Conservation (phyloP, 1,140 invertebrate species). For the Drosophila teissieri region DNA sequence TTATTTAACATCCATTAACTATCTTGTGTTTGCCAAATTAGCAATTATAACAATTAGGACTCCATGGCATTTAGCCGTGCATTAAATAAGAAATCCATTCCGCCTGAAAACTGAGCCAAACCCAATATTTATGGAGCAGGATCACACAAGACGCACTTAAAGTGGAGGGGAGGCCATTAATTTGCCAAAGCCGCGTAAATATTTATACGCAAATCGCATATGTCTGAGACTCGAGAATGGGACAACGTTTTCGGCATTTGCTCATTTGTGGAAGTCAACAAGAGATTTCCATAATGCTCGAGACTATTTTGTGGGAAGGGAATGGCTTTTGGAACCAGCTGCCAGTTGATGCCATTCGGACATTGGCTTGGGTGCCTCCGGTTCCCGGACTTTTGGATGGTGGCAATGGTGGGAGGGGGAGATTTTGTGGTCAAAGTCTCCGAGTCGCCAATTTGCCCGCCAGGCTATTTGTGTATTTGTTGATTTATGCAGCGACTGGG, state of each 20-base stretch:
- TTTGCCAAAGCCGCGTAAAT: slow-evolving; percentile 71
- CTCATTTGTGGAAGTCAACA: slow-evolving; percentile 81
- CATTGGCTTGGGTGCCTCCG: slow-evolving; percentile 7
- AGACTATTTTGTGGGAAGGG: slow-evolving; percentile 11
- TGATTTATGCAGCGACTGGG: slow-evolving; percentile 50
- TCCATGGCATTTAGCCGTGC: slow-evolving; percentile 14
- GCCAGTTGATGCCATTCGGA: slow-evolving; percentile 20
- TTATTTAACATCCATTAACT: slow-evolving; percentile 8
- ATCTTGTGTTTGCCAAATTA: neutral
- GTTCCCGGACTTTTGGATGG: neutral
- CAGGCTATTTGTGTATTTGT: slow-evolving; percentile 50
- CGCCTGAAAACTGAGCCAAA: slow-evolving; percentile 18
- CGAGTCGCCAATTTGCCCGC: slow-evolving; percentile 52
- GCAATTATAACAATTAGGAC: neutral
- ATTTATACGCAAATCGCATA: slow-evolving; percentile 76
- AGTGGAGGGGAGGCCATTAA: slow-evolving; percentile 51
- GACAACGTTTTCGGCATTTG: slow-evolving; percentile 62
- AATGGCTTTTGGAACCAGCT: slow-evolving; percentile 34
- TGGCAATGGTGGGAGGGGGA: neutral
- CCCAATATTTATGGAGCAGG: slow-evolving; percentile 49
- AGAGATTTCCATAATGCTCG: slow-evolving; percentile 70
- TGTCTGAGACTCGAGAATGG: slow-evolving; percentile 47
- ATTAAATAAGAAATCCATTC: slow-evolving; percentile 49
- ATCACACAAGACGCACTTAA: slow-evolving; percentile 5
- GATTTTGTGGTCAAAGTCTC: slow-evolving; percentile 44